Evolutionary conservation across 2,113 vertebrate species (phyloP).

Genomic region (Carlito syrichta): DNA sequence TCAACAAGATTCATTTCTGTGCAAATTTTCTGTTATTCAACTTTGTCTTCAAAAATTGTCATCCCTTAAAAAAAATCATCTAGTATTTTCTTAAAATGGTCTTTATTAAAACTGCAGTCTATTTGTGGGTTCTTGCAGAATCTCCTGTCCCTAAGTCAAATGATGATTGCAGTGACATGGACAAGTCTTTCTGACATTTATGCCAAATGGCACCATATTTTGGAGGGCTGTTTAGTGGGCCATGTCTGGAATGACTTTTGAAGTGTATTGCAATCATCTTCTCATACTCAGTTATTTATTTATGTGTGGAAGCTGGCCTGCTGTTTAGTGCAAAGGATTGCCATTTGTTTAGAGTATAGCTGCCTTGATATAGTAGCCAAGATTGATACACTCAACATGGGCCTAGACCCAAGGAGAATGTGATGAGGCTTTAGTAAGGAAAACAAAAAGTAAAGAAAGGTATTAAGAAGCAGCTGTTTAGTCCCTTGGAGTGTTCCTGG

Average conservation of each 20-base stretch:
- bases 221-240: slow-evolving; percentile 86
- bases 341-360: background rate
- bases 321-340: background rate
- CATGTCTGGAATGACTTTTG: slow-evolving; percentile 85
- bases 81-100: slow-evolving; percentile 84
- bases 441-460: background rate
- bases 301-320: background rate
- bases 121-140: slow-evolving; percentile 90
- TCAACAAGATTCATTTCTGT: no score
- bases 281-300: slow-evolving; percentile 71
- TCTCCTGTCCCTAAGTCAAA: slow-evolving; percentile 92
- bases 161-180: slow-evolving; percentile 88
- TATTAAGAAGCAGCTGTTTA: background rate
- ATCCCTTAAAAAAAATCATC: slow-evolving; percentile 85
- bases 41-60: slow-evolving; percentile 89
- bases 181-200: slow-evolving; percentile 91
- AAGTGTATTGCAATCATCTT: slow-evolving; percentile 89
- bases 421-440: background rate
- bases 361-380: background rate
- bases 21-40: slow-evolving; percentile 83
- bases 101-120: slow-evolving; percentile 85
- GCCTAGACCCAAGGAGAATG: background rate
- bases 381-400: background rate
- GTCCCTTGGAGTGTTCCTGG: background rate
- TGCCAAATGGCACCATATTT: slow-evolving; percentile 91